These are phyloP conservation scores for Ormyrus labotus DNA, from an alignment of 2,888 invertebrate species.

Conservation along the genomic window DNA sequence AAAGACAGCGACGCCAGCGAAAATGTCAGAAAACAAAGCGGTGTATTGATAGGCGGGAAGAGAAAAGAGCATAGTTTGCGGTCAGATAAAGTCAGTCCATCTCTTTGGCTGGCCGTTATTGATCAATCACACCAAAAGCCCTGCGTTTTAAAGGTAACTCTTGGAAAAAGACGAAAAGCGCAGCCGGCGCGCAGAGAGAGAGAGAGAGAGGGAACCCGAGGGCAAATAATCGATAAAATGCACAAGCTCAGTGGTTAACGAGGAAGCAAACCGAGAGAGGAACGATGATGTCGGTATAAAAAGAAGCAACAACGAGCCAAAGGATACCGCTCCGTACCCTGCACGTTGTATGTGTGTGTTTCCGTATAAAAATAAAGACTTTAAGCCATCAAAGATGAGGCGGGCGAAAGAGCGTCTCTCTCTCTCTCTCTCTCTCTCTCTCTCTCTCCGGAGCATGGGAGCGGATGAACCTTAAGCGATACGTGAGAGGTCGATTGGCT, in stretches of 20 bases:
- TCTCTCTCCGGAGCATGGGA: background rate
- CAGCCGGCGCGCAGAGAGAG: background rate
- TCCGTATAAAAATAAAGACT: background rate
- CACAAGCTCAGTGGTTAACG: background rate
- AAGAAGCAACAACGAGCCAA: background rate
- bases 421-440: slow-evolving; percentile 5
- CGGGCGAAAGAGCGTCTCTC: background rate
- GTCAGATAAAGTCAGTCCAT: background rate
- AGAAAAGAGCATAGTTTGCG: background rate
- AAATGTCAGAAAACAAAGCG: too few relatives aligned
- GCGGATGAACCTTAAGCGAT: slow-evolving; percentile 53
- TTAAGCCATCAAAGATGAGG: background rate
- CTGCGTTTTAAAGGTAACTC: slow-evolving; percentile 2
- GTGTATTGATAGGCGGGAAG: too few relatives aligned
- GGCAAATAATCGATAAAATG: background rate
- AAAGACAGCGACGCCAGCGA: too few relatives aligned
- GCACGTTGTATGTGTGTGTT: too few relatives aligned
- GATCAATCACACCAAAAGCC: slow-evolving; percentile 5
- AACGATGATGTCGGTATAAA: background rate
- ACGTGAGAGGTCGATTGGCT: slow-evolving; percentile 55
- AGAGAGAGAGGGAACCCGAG: background rate
- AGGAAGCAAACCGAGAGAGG: background rate
- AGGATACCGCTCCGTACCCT: too few relatives aligned
- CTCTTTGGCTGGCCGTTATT: background rate
- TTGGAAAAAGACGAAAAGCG: background rate